phyloP scores from a whole-genome alignment of 2,113 vertebrate genomes.

The Nannospalax galili region DNA sequence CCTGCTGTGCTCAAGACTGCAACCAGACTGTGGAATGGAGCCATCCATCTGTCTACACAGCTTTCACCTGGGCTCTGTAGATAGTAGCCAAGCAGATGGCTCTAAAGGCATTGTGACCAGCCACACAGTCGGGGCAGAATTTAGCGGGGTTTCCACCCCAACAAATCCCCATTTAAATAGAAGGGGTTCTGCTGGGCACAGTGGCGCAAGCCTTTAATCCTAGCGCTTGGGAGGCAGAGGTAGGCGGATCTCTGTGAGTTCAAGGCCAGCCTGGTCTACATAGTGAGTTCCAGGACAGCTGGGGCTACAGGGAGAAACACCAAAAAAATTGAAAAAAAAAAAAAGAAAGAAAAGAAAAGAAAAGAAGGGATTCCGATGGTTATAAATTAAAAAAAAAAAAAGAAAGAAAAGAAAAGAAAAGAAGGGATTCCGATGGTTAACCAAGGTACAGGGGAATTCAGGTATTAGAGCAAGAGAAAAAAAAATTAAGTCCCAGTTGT shows the following conservation, averaged over 20 bases:
- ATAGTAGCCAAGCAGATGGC: neutral
- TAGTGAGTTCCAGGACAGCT: too few relatives aligned
- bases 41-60: neutral
- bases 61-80: neutral
- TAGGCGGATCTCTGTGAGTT: too few relatives aligned
- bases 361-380: too few relatives aligned
- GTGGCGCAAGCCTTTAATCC: too few relatives aligned
- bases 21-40: neutral
- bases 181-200: neutral
- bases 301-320: too few relatives aligned
- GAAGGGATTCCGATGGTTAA: neutral
- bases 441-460: neutral
- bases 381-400: too few relatives aligned
- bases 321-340: too few relatives aligned
- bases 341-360: too few relatives aligned
- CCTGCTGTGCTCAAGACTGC: neutral
- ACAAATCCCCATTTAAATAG: neutral
- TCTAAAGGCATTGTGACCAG: neutral
- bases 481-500: neutral
- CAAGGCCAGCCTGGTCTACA: too few relatives aligned
- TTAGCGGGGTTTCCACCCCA: neutral
- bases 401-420: too few relatives aligned
- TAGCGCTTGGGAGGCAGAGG: too few relatives aligned
- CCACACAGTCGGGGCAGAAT: neutral
- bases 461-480: neutral